Evolutionary conservation across 2,888 invertebrate species (phyloP).

Genomic region (Sphaerophoria rueppellii): DNA sequence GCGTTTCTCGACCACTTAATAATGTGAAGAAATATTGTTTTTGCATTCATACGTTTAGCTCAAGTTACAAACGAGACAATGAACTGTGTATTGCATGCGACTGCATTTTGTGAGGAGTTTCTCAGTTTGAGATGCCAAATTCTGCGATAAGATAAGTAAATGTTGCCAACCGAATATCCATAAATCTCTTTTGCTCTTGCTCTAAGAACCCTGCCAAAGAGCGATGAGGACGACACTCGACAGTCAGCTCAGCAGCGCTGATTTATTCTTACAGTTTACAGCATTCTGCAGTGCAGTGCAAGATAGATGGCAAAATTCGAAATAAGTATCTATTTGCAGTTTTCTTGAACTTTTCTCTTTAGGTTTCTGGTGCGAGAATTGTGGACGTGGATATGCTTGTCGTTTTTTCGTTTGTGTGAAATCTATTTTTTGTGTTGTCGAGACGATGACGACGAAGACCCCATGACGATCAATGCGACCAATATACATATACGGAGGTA

Average conservation of each 20-base stretch:
- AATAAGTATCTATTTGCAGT: constrained; percentile 73
- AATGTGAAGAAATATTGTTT: neutral
- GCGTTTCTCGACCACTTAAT: constrained; percentile 11
- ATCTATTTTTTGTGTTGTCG: too few species aligned
- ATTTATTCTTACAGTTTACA: constrained; percentile 82
- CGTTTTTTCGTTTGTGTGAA: too few species aligned
- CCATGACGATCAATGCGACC: too few species aligned
- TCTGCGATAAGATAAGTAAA: constrained; percentile 82
- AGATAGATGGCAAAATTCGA: constrained; percentile 77
- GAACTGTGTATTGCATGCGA: constrained; percentile 64
- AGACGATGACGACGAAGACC: too few species aligned
- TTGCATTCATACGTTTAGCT: too few species aligned
- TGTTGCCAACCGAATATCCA: constrained; percentile 81
- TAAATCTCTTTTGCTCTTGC: constrained; percentile 81
- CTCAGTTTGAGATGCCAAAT: constrained; percentile 79
- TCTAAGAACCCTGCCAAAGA: constrained; percentile 80
- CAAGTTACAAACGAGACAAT: neutral
- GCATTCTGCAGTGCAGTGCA: constrained; percentile 80
- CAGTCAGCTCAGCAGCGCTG: constrained; percentile 77
- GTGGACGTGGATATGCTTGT: too few species aligned
- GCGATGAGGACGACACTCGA: constrained; percentile 67
- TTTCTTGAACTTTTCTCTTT: constrained; percentile 66
- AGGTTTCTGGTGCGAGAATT: too few species aligned
- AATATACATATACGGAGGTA: too few species aligned
- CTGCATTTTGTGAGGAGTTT: constrained; percentile 49